These are phyloP conservation scores for Hydropotes inermis DNA, from an alignment of 2,113 vertebrate genomes.

Conservation along the genomic window DNA sequence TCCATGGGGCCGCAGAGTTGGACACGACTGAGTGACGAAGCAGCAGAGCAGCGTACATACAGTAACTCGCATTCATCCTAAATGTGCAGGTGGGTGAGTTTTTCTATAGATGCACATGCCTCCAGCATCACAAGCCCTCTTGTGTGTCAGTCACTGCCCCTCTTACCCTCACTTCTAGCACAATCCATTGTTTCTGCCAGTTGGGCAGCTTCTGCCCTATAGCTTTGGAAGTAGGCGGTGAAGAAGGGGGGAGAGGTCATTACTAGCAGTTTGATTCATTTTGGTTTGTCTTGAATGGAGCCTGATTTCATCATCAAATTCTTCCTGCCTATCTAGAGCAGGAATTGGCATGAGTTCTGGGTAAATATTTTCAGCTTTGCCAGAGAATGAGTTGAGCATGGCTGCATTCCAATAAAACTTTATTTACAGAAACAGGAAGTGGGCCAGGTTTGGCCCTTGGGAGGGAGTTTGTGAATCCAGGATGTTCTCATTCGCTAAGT, in stretches of 20 bases:
- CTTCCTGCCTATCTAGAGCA: background rate
- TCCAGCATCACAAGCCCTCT: background rate
- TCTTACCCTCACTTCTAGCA: background rate
- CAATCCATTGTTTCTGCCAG: background rate
- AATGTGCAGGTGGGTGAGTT: background rate
- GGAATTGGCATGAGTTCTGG: background rate
- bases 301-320: background rate
- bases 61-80: background rate
- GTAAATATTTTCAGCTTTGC: background rate
- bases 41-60: background rate
- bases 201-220: background rate
- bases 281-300: background rate
- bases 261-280: background rate
- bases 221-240: background rate
- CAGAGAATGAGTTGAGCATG: background rate
- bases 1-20: background rate
- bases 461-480: background rate
- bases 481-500: background rate
- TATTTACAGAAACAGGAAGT: background rate
- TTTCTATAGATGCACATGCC: rapidly evolving
- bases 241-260: rapidly evolving
- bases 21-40: background rate
- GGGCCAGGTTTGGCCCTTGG: background rate
- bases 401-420: background rate
- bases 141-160: rapidly evolving